phyloP scores from a whole-genome alignment of 2,888 invertebrate species.

The Pherbina coryleti region DNA sequence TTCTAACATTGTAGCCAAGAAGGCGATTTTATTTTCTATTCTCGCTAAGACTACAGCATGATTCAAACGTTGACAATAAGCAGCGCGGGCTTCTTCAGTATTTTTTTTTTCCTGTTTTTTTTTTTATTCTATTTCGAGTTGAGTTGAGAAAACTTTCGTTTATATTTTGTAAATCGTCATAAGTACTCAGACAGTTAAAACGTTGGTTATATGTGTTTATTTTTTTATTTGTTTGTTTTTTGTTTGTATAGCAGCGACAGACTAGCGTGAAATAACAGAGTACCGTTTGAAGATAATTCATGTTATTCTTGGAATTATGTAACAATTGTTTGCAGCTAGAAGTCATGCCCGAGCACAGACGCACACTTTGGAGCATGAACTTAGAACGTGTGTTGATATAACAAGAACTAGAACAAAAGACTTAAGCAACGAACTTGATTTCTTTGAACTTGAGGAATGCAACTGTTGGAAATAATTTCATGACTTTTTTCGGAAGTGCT shows the following conservation, averaged over 20 bases:
- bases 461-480: too few relatives aligned
- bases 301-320: constrained; percentile 1
- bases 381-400: too few relatives aligned
- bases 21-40: too few relatives aligned
- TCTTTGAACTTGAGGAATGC: too few relatives aligned
- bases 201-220: too few relatives aligned
- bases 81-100: background rate
- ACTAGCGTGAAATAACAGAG: background rate
- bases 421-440: too few relatives aligned
- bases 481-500: too few relatives aligned
- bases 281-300: background rate
- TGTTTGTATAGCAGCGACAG: background rate
- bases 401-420: too few relatives aligned
- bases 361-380: background rate
- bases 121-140: background rate
- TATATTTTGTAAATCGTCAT: background rate
- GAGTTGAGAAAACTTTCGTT: constrained; percentile 1
- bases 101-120: background rate
- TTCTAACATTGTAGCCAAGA: background rate
- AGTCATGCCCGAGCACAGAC: background rate
- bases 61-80: too few relatives aligned
- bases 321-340: background rate
- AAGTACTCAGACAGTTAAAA: too few relatives aligned
- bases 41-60: too few relatives aligned
- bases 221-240: too few relatives aligned